Evolutionary conservation across 2,888 invertebrate species (phyloP), one percentile per base, ranked within the genome.

Genomic region (Drosophila picticornis): DNA sequence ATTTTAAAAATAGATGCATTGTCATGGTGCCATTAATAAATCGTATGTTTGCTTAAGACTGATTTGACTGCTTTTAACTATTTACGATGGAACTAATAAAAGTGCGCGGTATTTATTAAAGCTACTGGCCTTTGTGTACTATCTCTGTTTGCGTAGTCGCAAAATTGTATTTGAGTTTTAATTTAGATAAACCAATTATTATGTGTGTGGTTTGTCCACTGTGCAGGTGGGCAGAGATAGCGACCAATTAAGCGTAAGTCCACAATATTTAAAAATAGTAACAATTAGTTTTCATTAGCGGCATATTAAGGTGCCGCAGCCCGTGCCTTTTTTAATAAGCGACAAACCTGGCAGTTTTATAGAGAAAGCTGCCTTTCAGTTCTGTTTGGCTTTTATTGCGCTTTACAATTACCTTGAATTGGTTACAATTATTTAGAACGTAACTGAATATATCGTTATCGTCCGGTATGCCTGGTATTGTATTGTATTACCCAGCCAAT

Each of bases 281-380:
- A 74, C 77, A 90, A 89, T 89, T 90, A 63, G 71, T 65, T 72
- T 79, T 74, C 70, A 89, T 89, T 90, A 84, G 72, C 76, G 72
- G 62, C 70, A 43, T 53, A 53, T 36, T 36, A 27, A 46, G 32
- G 29, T 36, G 25, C 32, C n/a, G 32, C 38, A 19, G 25, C n/a
- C 38, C 32, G 38, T 50, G 16, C 4, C n/a, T 22, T 38, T 32
- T 68, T 81, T 77, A 81, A 77, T 78, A 72, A 61, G 29, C 53
- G 13, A 29, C 38, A 13, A 40, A 16, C 22, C 25, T 46, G 4
- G 2, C 46, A 25, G 46, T 46, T 29, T 43, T 29, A 52, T 46
- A 29, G 64, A 53, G 81, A 81, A 66, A 62, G 70, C 58, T 38
- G 58, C 38, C 43, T 50, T 62, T 48, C 59, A 55, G 19, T 65